Evolutionary conservation across 2,797 vertebrate genomes (phyloP).

Genomic region (Mormyrops attenuatus): DNA sequence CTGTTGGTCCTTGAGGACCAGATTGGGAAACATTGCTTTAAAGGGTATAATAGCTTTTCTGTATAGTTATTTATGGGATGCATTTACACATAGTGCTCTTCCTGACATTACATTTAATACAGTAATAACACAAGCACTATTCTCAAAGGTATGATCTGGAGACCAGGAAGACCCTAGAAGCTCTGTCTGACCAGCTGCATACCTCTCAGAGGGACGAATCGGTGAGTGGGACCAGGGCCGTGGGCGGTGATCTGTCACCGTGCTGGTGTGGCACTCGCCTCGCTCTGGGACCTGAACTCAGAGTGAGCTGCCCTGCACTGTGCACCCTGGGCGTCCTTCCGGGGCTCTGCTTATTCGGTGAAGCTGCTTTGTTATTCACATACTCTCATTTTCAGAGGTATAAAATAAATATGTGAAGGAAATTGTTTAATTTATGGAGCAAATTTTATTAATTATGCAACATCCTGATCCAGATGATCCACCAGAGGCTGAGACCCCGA

Average conservation of each 20-base stretch:
- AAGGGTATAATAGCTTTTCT: background rate
- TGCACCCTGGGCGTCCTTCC: background rate
- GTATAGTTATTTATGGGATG: background rate
- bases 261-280: too few species aligned
- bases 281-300: background rate
- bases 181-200: slow-evolving; percentile 65
- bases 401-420: background rate
- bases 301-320: background rate
- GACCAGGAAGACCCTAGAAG: slow-evolving; percentile 74
- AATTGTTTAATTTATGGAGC: background rate
- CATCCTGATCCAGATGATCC: background rate
- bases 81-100: background rate
- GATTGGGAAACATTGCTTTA: background rate
- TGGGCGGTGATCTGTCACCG: background rate
- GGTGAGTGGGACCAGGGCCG: slow-evolving; percentile 59
- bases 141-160: slow-evolving; percentile 74
- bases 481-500: background rate
- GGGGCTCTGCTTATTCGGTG: background rate
- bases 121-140: slow-evolving; percentile 14
- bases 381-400: background rate
- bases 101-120: background rate
- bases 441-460: background rate
- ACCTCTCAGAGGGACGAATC: slow-evolving; percentile 67
- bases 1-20: background rate
- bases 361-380: background rate